Percentiles rank a stretch among this genome's conserved stretches.
phyloP scores from a whole-genome alignment of 2,113 vertebrate species.

The Polypterus bichir region DNA sequence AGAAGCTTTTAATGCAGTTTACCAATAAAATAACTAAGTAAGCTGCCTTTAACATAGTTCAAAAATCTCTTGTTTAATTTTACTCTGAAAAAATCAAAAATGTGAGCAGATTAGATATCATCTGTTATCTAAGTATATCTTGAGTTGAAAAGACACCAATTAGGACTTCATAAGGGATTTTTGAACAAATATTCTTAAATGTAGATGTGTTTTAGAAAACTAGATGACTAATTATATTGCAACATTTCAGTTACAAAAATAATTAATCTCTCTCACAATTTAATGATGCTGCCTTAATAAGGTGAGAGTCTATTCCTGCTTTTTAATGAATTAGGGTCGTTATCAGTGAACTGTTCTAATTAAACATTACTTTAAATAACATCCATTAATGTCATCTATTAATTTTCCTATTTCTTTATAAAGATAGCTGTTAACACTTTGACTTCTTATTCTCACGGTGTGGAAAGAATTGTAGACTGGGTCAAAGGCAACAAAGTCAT shows the following conservation, averaged over 20 bases:
- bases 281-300: conserved; percentile 7
- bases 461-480: not conserved
- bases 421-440: conserved; percentile 1
- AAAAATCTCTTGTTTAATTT: too few species aligned
- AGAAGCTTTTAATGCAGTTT: too few species aligned
- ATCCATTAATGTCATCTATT: conserved; percentile 1
- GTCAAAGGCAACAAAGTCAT: not conserved
- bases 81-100: too few species aligned
- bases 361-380: conserved; percentile 6
- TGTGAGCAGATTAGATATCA: too few species aligned
- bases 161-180: not conserved
- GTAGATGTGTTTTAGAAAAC: not conserved
- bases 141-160: not conserved
- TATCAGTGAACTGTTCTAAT: conserved; percentile 6
- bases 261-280: conserved; percentile 6
- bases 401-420: not conserved
- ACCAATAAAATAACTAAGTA: too few species aligned
- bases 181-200: not conserved
- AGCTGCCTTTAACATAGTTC: too few species aligned
- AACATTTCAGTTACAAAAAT: conserved; percentile 1
- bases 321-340: conserved; percentile 5
- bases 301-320: not conserved
- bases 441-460: conserved; percentile 1
- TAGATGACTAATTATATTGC: conserved; percentile 1
- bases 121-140: not conserved